These are phyloP conservation scores for Geotrupes spiniger DNA, from an alignment of 2,888 invertebrate species.

Conservation along the genomic window DNA sequence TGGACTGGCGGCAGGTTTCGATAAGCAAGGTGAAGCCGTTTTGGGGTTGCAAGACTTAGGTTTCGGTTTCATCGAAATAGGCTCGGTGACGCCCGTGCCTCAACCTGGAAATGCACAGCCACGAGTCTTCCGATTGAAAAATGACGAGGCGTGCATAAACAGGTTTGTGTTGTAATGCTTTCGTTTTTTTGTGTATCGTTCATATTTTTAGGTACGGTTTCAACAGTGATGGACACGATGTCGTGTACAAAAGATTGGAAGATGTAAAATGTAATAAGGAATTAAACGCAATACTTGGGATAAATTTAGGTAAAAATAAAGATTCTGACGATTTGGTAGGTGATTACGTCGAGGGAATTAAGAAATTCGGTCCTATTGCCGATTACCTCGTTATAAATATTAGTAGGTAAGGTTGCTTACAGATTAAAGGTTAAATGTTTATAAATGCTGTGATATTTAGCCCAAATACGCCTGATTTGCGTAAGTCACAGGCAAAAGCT, in stretches of 20 bases:
- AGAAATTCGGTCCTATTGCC: constrained; percentile 76
- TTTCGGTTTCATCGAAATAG: constrained; percentile 95
- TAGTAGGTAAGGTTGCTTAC: constrained; percentile 62
- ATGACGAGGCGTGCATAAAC: constrained; percentile 90
- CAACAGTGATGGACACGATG: constrained; percentile 89
- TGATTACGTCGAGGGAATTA: constrained; percentile 86
- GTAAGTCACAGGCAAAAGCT: constrained; percentile 76
- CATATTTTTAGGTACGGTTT: constrained; percentile 75
- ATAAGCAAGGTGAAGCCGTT: constrained; percentile 93
- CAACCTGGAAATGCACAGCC: constrained; percentile 93
- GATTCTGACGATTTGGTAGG: constrained; percentile 65
- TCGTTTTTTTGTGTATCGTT: too few species aligned
- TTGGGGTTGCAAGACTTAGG: constrained; percentile 78
- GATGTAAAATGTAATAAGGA: constrained; percentile 54
- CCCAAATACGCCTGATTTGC: constrained; percentile 92
- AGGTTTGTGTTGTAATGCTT: too few species aligned
- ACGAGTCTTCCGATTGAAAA: constrained; percentile 81
- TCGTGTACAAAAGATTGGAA: constrained; percentile 66
- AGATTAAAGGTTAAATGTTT: constrained; percentile 3
- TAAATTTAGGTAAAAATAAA: constrained; percentile 97
- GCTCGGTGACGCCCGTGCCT: constrained; percentile 90
- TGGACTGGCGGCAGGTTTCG: constrained; percentile 98
- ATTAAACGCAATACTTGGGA: constrained; percentile 68
- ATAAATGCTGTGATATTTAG: constrained; percentile 53
- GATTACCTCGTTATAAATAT: constrained; percentile 97